Evolutionary conservation across 2,113 vertebrate genomes (phyloP).

Genomic region (Strigops habroptila): DNA sequence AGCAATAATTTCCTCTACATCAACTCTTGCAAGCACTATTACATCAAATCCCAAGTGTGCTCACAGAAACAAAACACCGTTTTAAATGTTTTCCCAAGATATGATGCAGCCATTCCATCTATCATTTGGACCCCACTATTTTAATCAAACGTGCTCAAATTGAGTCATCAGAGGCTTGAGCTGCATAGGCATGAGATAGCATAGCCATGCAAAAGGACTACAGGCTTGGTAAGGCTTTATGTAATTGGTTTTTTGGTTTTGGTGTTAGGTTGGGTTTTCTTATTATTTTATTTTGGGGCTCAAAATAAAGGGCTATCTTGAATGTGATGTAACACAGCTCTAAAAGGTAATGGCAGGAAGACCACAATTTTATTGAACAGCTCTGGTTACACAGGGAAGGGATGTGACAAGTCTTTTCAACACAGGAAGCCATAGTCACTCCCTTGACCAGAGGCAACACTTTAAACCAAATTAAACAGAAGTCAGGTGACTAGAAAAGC

Average conservation of each 20-base stretch:
- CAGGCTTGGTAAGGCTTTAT: neutral
- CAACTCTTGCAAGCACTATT: slow-evolving; percentile 46
- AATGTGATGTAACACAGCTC: neutral
- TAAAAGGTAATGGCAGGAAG: neutral
- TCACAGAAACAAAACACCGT: slow-evolving; percentile 38
- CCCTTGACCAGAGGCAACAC: slow-evolving; percentile 11
- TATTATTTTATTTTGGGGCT: neutral
- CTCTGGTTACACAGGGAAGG: slow-evolving; percentile 7
- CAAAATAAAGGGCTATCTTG: neutral
- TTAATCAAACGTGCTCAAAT: neutral
- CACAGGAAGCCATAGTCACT: slow-evolving; percentile 7
- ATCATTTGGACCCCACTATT: slow-evolving; percentile 4
- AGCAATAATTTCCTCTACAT: slow-evolving; percentile 57
- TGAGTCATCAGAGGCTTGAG: neutral
- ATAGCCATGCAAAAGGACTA: neutral
- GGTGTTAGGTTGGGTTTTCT: neutral
- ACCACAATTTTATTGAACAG: neutral
- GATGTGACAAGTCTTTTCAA: slow-evolving; percentile 40
- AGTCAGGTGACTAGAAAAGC: slow-evolving; percentile 16
- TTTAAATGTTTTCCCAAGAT: slow-evolving; percentile 53
- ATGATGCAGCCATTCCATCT: slow-evolving; percentile 36
- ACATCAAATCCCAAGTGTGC: slow-evolving; percentile 39
- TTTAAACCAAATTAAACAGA: slow-evolving; percentile 48
- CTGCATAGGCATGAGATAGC: neutral
- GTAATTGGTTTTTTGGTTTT: neutral